Evolutionary conservation across 2,888 invertebrate genomes (phyloP), one percentile per base, ranked within the genome.

Genomic region (Spilarctia lutea): DNA sequence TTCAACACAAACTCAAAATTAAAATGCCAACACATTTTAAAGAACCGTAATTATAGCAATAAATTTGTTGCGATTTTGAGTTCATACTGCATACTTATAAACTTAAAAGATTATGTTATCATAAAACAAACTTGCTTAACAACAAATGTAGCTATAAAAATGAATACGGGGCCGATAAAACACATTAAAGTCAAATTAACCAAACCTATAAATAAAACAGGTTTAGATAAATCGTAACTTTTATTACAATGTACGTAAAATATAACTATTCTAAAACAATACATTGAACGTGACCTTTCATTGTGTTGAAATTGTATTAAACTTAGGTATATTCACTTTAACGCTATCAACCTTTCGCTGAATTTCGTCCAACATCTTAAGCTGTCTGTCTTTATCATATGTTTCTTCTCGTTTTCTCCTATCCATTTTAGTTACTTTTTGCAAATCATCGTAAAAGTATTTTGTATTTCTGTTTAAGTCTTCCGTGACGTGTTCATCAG

Each of bases 281-380:
- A 71, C 45, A 73, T 63, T 42, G 56, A 45, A 48, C 10, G n/a
- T 56, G 24, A 71, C 33, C 13, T 48, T 33, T 65, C 33, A 71
- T 33, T 65, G 45, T 30, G 33, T 16, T 30, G n/a, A 33, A 48
- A 18, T 30, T 8, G 13, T 71, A 52, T 24, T 39, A 39, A 35
- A 69, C 27, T 66, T 72, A 69, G 60, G 56, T 33, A 18, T 48
- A 71, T 33, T n/a, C 33, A 71, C 65, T 48, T 71, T 71, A 11
- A 74, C 74, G 39, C 27, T 70, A 56, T 74, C 74, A n/a, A 74
- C 68, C n/a, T 74, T 74, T 24, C 52, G 69, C 10, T 68, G 33
- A 35, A 74, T 69, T 18, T 74, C 74, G 2, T 74, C 66, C 33
- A 74, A 65, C 56, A 42, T 18, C 63, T 56, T 39, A 30, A 74